phyloP scores from a whole-genome alignment of 2,888 invertebrate species.

The Bhutanitis thaidina region DNA sequence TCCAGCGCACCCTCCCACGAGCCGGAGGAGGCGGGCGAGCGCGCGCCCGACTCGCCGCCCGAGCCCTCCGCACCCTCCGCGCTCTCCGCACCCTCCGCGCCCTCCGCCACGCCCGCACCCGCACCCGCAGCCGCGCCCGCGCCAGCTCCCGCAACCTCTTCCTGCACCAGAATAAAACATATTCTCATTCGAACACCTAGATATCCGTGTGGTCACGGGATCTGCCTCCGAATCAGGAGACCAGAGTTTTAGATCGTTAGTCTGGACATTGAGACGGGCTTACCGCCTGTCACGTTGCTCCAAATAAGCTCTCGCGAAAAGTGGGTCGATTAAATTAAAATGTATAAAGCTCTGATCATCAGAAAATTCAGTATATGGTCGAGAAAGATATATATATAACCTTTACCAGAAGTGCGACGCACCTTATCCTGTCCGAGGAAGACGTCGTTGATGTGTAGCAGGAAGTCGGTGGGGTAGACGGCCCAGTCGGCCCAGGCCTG shows the following conservation, averaged over 20 bases:
- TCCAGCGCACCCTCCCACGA: conserved; percentile 89
- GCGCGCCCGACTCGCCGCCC: conserved; percentile 57
- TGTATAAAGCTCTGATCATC: too few species aligned
- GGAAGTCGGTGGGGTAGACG: conserved; percentile 95
- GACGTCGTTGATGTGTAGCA: conserved; percentile 91
- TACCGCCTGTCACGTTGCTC: too few species aligned
- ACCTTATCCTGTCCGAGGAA: conserved; percentile 87
- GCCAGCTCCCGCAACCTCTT: too few species aligned
- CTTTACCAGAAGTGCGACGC: conserved; percentile 4
- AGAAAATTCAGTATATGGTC: too few species aligned
- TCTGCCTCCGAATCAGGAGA: too few species aligned
- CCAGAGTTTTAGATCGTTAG: too few species aligned
- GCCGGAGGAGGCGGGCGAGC: conserved; percentile 79
- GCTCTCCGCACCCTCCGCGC: conserved; percentile 23
- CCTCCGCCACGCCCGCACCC: conserved; percentile 9
- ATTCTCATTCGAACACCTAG: too few species aligned
- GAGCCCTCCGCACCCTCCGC: conserved; percentile 36
- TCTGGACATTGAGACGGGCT: too few species aligned
- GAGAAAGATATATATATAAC: too few species aligned
- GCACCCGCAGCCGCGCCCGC: neutral
- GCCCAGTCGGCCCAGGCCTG: conserved; percentile 99
- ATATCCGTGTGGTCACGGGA: too few species aligned
- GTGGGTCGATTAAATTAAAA: too few species aligned
- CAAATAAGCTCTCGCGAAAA: too few species aligned
- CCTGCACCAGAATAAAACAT: conserved; percentile 5